Evolutionary conservation across 2,797 vertebrate genomes (phyloP), one percentile per base, ranked within the genome.

Genomic region (Liparis tanakae): DNA sequence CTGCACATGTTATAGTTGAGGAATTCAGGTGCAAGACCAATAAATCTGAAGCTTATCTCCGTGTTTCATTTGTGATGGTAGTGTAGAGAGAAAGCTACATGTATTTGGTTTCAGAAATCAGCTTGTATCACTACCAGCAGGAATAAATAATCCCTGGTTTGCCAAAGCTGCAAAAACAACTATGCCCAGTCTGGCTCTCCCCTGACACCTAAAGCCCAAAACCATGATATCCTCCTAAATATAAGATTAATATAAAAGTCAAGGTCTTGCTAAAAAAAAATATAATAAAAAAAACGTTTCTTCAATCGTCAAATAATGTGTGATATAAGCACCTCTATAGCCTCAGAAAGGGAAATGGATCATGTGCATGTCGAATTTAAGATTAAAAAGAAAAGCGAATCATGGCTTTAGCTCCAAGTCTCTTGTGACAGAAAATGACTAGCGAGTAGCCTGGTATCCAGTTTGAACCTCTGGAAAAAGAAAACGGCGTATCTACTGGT

Each of bases 151-250:
- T 77, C 77, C 63, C 80, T 18, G 13, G 51, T 22, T 48, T 44
- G 51, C 44, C 54, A 46, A 87, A 54, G 63, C 67, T 76, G 70
- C 72, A 82, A 89, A 72, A 79, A 84, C 76, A 76, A 67, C 58
- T 34, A 34, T 73, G 77, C 72, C 74, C 71, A 81, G 76, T 48
- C 53, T 67, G 12, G 67, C 50, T 64, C 63, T 68, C 77, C 72
- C 66, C 20, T 53, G 62, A 78, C 48, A 81, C 43, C 48, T 66
- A 41, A 66, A 81, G 20, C 37, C 9, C 22, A 51, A 62, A 60
- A 70, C 56, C 67, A 68, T 56, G 76, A 70, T 64, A 43, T 73
- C 58, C 17, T 59, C 39, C 56, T 55, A 55, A 64, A 63, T 34
- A 62, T 58, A 64, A 64, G 17, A 68, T 25, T 33, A 20, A 57